Evolutionary conservation across 2,797 vertebrate genomes (phyloP).

Genomic region (Pagetopsis macropterus): DNA sequence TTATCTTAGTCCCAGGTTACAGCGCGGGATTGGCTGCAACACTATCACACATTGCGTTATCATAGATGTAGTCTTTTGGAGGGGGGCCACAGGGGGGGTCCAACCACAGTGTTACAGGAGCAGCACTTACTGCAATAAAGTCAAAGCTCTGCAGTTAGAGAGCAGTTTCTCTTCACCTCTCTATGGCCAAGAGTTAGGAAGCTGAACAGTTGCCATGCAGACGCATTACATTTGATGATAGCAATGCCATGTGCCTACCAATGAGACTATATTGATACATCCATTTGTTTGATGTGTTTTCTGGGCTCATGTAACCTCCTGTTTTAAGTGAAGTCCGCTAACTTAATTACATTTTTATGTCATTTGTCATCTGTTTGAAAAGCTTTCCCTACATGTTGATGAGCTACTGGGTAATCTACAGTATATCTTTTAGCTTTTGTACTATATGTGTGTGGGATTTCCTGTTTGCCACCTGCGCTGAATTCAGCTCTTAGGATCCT

Average conservation of each 20-base stretch:
- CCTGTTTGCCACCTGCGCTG: constrained; percentile 10
- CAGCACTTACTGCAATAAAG: background rate
- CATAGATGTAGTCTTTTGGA: too few species aligned
- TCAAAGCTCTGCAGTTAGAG: constrained; percentile 1
- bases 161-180: background rate
- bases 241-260: background rate
- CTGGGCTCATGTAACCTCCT: too few species aligned
- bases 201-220: background rate
- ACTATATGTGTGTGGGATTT: background rate
- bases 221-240: background rate
- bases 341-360: too few species aligned
- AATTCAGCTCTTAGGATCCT: constrained; percentile 1
- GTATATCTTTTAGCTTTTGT: background rate
- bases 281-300: too few species aligned
- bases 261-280: background rate
- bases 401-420: constrained; percentile 7
- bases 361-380: background rate
- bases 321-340: too few species aligned
- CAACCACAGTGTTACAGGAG: background rate
- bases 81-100: too few species aligned
- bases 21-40: too few species aligned
- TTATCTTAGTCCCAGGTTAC: too few species aligned
- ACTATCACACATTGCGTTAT: too few species aligned
- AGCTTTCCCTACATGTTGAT: background rate
- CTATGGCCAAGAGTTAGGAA: background rate